Base-by-base conservation (phyloP, 1,140 invertebrate species). In the Helicoverpa armigera region DNA sequence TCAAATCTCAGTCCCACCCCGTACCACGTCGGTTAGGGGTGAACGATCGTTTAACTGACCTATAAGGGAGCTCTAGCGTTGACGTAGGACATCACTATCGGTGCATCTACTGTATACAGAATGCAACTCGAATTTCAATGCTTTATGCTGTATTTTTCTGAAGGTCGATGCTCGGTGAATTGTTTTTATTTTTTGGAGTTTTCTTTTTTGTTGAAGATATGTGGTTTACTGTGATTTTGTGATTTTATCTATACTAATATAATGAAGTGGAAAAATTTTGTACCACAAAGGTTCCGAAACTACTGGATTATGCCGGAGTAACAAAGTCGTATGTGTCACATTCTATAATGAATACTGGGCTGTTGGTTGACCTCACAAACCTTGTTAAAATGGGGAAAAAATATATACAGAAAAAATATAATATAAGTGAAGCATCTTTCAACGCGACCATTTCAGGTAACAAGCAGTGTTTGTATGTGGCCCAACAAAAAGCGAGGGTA, bases 31-130 rank as follows among this genome's bases (percentile, higher is more conserved):
- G 77, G 77, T 80, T 56, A 1, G 53, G 85, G 89, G 84, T 90
- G 88, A 90, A 90, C 77, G 87, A 50, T 79, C 88, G 83, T 82
- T 86, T 90, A 86, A 89, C 85, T 86, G 82, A 89, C 86, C 85
- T 85, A 87, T 80, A 85, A 74, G 31, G 54, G 70, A 78, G 48
- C 65, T 35, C n/a, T 23, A 65, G 11, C 23, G 63, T 78, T 69
- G 76, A 78, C 76, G 76, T 78, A 65, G 76, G 63, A 78, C 50
- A n/a, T 18, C 76, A 58, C 56, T 82, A 82, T 85, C 82, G 74
- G 16, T 48, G 67, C 74, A 85, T 81, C 81, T 82, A 82, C 67
- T 61, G 79, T 80, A 72, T 50, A 81, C 60, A 70, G 75, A 84
- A 81, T 83, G 74, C 85, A 82, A 83, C 72, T 69, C 74, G 85